Evolutionary conservation across 2,888 invertebrate genomes (phyloP).

Genomic region (Lepidochitona cinerea): DNA sequence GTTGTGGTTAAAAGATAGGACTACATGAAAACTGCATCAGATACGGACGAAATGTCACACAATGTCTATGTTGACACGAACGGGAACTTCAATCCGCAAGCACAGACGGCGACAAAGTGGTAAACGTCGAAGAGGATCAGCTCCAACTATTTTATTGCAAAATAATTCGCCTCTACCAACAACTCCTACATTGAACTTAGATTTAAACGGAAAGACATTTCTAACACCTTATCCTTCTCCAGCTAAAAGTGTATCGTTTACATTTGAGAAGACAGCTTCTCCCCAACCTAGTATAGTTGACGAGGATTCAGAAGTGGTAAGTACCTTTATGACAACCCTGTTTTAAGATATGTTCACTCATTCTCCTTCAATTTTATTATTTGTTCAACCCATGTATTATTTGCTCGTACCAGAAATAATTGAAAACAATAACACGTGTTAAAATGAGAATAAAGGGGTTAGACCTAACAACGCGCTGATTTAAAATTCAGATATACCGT

Average conservation of each 20-base stretch:
- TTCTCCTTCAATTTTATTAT: too few species aligned
- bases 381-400: too few species aligned
- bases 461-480: too few species aligned
- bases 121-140: neutral
- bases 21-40: neutral
- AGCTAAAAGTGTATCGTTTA: conserved; percentile 3
- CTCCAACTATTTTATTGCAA: neutral
- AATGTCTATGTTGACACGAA: neutral
- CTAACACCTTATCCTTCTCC: neutral
- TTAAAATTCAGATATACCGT: too few species aligned
- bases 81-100: neutral
- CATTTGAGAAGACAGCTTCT: neutral
- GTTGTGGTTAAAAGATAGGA: neutral
- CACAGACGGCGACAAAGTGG: neutral
- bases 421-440: too few species aligned
- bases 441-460: too few species aligned
- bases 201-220: neutral
- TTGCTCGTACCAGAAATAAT: too few species aligned
- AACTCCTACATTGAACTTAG: neutral
- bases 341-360: too few species aligned
- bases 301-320: neutral
- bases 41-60: too few species aligned
- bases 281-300: neutral
- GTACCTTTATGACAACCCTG: too few species aligned
- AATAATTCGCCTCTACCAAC: neutral